Evolutionary conservation across 2,797 vertebrate genomes (phyloP), one percentile per base, ranked within the genome.

Genomic region (Spea hammondii): DNA sequence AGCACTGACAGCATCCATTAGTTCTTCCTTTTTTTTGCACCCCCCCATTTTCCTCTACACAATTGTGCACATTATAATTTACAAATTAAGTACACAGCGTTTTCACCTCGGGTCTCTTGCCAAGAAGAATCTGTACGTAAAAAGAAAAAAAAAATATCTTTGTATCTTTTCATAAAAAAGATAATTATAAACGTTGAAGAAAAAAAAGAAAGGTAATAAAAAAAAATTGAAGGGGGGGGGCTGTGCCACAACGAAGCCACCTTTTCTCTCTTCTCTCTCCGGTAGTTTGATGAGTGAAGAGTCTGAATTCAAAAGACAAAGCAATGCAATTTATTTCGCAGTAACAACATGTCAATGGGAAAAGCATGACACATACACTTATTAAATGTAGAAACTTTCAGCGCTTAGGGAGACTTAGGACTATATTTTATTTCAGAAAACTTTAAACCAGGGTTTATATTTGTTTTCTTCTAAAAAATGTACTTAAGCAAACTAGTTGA

Each of bases 1-100:
- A 79, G 70, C 55, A 86, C 62, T 86, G 86, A 88, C 84, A 88
- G 83, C 79, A 85, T 87, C 84, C 75, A 86, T 83, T 14, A 83
- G 85, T 86, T 83, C 85, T 78, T 84, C 76, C n/a, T 17, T 84
- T 88, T 85, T 85, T 75, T 79, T 49, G 72, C 88, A 75, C 82
- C 83, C 85, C 89, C 83, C 83, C 74, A 86, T 83, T 86, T 83
- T 73, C 45, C 83, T 62, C 70, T 4, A 32, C 84, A 83, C 83
- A 85, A 87, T 80, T 32, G 80, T 79, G 84, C 82, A 89, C 78
- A 0, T 89, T 89, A 85, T 88, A 90, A 92, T 91, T 91, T 89
- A 86, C 78, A 76, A 85, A 89, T 91, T 89, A 89, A 88, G 82
- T 85, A 5, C 86, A 85, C 84, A 78, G 87, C 82, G 79, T 83